A percentile compares a stretch with the other conserved stretches of the same genome.
phyloP scores from a whole-genome alignment of 2,113 vertebrate species.

The Coptodon rendalli region DNA sequence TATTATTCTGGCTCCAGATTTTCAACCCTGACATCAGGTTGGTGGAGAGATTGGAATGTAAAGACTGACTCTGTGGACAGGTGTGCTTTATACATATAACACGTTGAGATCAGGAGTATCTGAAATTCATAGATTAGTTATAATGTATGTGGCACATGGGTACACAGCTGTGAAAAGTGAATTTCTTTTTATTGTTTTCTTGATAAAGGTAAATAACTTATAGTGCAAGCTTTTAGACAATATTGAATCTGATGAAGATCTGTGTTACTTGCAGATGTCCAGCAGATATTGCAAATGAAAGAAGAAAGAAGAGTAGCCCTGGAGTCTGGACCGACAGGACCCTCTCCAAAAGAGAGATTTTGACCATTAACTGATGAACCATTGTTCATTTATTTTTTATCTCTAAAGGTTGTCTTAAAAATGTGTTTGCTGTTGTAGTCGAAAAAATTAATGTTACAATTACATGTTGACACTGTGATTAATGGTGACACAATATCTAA shows the following conservation, averaged over 20 bases:
- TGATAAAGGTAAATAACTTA: neutral
- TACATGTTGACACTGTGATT: neutral
- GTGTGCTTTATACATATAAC: neutral
- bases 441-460: neutral
- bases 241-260: neutral
- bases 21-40: neutral
- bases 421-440: neutral
- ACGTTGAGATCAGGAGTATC: neutral
- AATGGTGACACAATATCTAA: neutral
- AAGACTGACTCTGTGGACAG: neutral
- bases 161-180: neutral
- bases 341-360: neutral
- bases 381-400: neutral
- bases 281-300: neutral
- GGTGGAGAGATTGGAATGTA: neutral
- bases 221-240: neutral
- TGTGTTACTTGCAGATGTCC: neutral
- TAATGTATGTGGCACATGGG: neutral
- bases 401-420: neutral
- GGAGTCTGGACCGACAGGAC: neutral
- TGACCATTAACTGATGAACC: neutral
- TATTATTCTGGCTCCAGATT: neutral
- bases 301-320: neutral
- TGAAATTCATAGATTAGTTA: neutral
- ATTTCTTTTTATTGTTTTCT: neutral